A percentile compares a stretch with the other conserved stretches of the same genome.
Conservation (phyloP, 1,140 invertebrate species). For the Amyelois transitella region DNA sequence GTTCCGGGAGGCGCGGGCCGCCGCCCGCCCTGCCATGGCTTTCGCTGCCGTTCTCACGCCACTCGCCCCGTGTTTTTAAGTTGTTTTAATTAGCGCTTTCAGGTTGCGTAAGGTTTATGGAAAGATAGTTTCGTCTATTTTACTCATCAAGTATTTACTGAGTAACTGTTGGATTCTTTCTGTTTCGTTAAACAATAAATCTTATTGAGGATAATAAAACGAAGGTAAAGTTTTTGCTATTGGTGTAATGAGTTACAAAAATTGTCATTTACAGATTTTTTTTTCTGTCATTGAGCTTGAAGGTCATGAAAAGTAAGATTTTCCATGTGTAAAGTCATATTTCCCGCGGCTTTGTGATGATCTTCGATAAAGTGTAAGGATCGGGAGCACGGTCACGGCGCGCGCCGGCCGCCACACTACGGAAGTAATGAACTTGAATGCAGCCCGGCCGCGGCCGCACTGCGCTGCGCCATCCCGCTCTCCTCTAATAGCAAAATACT, state of each 20-base stretch:
- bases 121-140: neutral
- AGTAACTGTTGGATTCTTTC: too few relatives aligned
- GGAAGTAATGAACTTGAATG: constrained; percentile 74
- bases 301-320: neutral
- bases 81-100: constrained; percentile 36
- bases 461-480: constrained; percentile 56
- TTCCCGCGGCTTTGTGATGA: constrained; percentile 16
- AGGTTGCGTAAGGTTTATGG: neutral
- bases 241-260: too few relatives aligned
- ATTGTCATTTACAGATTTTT: too few relatives aligned
- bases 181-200: too few relatives aligned
- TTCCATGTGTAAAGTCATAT: constrained; percentile 1
- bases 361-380: constrained; percentile 37
- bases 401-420: constrained; percentile 56
- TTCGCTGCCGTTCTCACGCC: constrained; percentile 65
- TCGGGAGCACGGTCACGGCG: constrained; percentile 60
- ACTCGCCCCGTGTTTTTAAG: constrained; percentile 48
- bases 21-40: constrained; percentile 62
- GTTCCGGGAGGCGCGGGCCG: constrained; percentile 57
- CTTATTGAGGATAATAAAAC: too few relatives aligned
- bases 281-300: neutral
- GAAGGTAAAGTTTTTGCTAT: too few relatives aligned
- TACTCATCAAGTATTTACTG: neutral
- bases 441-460: constrained; percentile 50
- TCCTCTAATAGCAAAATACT: constrained; percentile 40